Conservation (phyloP, 1,140 invertebrate genomes). For the Anadara kagoshimensis region DNA sequence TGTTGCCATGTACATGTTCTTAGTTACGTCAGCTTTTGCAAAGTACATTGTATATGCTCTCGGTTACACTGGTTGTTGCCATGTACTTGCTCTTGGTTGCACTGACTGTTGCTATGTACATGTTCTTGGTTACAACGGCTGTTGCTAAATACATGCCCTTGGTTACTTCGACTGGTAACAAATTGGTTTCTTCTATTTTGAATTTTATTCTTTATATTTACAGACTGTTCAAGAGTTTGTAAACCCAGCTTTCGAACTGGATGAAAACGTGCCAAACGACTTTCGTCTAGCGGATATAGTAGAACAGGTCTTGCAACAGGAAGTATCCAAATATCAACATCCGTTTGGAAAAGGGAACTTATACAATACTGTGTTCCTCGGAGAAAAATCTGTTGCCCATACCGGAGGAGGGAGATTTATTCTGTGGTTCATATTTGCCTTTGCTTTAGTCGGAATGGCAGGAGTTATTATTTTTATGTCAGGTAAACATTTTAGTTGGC, state of each 20-base stretch:
- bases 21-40: no score
- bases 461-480: conserved; percentile 34
- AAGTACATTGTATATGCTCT: no score
- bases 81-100: no score
- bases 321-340: conserved; percentile 8
- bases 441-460: conserved; percentile 13
- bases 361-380: conserved; percentile 24
- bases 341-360: conserved; percentile 17
- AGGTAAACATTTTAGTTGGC: conserved; percentile 1
- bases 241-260: conserved; percentile 31
- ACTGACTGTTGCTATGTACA: no score
- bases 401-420: conserved; percentile 1
- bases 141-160: no score
- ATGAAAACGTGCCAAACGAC: conserved; percentile 29
- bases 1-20: no score
- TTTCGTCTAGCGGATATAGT: conserved; percentile 18
- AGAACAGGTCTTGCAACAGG: conserved; percentile 1
- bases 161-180: no score
- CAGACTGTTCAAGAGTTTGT: conserved; percentile 28
- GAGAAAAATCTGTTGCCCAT: not conserved
- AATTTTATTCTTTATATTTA: conserved; percentile 1
- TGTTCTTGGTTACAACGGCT: no score
- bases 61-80: no score
- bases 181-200: no score
- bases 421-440: conserved; percentile 18